phyloP scores from a whole-genome alignment of 2,797 vertebrate species.

The Esox lucius region DNA sequence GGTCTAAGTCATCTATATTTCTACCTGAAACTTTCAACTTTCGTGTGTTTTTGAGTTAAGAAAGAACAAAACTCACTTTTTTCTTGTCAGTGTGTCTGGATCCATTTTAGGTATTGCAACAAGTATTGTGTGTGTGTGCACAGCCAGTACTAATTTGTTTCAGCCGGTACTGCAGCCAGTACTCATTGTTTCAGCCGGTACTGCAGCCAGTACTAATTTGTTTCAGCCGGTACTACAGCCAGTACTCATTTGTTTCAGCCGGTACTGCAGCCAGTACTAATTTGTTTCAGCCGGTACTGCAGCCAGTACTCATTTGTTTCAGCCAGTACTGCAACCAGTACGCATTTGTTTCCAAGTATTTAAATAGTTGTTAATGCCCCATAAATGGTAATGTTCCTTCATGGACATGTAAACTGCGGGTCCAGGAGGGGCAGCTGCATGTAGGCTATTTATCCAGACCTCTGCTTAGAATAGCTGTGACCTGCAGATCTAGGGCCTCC shows the following conservation, averaged over 20 bases:
- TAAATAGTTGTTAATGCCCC: constrained; percentile 1
- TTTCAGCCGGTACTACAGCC: not conserved
- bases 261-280: not conserved
- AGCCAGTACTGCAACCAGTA: not conserved
- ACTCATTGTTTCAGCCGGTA: too few relatives aligned
- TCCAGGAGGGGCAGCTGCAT: constrained; percentile 7
- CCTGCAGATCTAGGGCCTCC: not conserved
- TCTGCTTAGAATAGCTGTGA: constrained; percentile 9
- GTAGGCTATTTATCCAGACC: not conserved
- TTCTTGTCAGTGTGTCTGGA: not conserved
- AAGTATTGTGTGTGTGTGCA: not conserved
- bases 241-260: too few relatives aligned
- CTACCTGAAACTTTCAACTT: not conserved
- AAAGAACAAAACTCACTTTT: not conserved
- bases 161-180: not conserved
- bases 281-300: not conserved
- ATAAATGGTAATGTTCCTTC: constrained; percentile 26
- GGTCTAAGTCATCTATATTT: not conserved
- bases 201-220: not conserved
- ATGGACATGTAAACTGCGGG: constrained; percentile 38
- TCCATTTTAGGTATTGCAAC: not conserved
- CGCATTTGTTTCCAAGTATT: not conserved
- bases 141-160: not conserved
- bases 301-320: not conserved
- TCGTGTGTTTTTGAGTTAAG: not conserved